phyloP scores from a whole-genome alignment of 2,113 vertebrate species.

The Notarius quadriscutis region DNA sequence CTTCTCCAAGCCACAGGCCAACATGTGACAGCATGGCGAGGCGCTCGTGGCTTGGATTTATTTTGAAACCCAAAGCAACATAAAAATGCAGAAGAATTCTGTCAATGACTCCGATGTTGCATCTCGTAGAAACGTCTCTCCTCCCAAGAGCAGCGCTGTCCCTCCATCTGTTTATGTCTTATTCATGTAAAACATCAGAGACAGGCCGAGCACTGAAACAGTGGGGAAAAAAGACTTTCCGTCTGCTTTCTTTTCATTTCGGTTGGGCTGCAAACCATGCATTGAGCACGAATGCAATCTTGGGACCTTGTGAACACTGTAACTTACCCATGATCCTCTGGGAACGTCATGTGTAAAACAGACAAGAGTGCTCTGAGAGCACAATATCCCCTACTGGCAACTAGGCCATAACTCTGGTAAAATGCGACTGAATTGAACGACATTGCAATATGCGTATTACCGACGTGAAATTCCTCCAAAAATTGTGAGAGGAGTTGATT shows the following conservation, averaged over 20 bases:
- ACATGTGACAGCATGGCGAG: background rate
- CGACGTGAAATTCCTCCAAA: too few species aligned
- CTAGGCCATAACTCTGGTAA: too few species aligned
- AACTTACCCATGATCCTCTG: conserved; percentile 21
- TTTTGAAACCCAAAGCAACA: background rate
- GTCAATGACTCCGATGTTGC: background rate
- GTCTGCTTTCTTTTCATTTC: conserved; percentile 47
- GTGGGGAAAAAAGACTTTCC: background rate
- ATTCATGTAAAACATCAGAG: conserved; percentile 13
- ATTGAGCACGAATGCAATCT: conserved; percentile 20
- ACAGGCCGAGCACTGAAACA: background rate
- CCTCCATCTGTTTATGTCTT: conserved; percentile 17
- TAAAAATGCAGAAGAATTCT: conserved; percentile 3
- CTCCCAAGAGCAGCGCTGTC: background rate
- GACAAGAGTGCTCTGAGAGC: background rate
- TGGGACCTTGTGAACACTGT: conserved; percentile 28
- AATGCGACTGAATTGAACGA: too few species aligned
- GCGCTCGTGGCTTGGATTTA: too few species aligned
- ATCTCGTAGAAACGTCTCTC: conserved; percentile 5
- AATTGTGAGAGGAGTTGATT: too few species aligned
- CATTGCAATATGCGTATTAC: too few species aligned
- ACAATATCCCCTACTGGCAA: too few species aligned
- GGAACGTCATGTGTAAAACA: background rate
- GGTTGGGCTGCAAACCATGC: background rate
- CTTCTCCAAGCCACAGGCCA: background rate